Base-by-base conservation (phyloP, 2,888 invertebrate genomes). In the Taphrorychus bicolor region DNA sequence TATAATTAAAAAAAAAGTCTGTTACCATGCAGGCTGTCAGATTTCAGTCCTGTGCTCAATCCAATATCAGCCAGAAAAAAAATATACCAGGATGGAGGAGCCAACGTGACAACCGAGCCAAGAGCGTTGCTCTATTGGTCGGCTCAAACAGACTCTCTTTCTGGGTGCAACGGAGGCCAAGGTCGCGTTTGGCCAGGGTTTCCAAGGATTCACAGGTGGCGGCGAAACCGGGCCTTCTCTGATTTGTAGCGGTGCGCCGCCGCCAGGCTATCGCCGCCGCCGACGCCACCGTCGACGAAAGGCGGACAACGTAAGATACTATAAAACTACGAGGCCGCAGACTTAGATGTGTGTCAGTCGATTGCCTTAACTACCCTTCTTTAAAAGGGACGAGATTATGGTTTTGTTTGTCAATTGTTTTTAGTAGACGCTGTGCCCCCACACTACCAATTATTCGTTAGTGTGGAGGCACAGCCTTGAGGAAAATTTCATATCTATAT, bases 151-250 rank as follows among this genome's bases (percentile, higher is more conserved):
- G 59, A 56, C 64, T 63, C 68, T 59, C 49, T 58, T 59, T 63
- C 59, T 22, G 51, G 62, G 51, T 59, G 59, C 61, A 51, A 52
- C 49, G 24, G 65, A 54, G 73, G 74, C 72, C 75, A 75, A 75
- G 75, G 75, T 70, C 73, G 65, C 24, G 56, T 48, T 59, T 69
- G 74, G 72, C 73, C 75, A 71, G 74, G 75, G 73, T 72, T 70
- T 70, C 68, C 72, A 72, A 75, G 72, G 73, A 71, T 74, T 69
- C 67, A 69, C 70, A 70, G 70, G 71, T 71, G 70, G 67, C 69
- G 53, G 54, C 52, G 65, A 53, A 59, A 54, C 53, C 24, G 32
- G 45, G 65, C 58, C 45, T 41, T 59, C 41, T 19, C 53, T 52
- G 53, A 65, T 65, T 65, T 65, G 65, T 53, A 59, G 59, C 65